Percentiles rank a stretch among this genome's conserved stretches.
These are phyloP conservation scores for Myotis brandtii DNA, from an alignment of 2,113 vertebrate genomes.

Conservation along the genomic window DNA sequence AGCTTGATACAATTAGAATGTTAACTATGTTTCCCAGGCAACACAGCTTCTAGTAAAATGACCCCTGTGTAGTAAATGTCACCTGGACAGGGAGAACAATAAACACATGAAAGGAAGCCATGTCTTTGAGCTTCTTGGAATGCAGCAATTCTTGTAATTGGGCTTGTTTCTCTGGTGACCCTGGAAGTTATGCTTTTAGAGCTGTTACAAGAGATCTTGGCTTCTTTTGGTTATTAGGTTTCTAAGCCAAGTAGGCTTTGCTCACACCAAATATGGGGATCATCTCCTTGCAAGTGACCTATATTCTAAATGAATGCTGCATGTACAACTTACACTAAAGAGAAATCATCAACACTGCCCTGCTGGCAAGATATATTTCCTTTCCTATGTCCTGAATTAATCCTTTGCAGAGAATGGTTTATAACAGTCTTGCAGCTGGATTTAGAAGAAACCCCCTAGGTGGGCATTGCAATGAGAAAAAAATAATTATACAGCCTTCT, in stretches of 20 bases:
- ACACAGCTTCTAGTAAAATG: neutral
- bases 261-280: neutral
- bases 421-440: neutral
- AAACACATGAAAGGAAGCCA: neutral
- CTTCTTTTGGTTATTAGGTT: neutral
- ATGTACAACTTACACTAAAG: neutral
- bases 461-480: neutral
- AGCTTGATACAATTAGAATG: neutral
- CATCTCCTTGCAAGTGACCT: neutral
- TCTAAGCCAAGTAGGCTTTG: neutral
- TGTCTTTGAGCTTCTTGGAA: neutral
- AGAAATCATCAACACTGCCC: neutral
- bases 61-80: neutral
- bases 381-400: neutral
- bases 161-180: neutral
- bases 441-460: neutral
- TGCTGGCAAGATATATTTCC: neutral
- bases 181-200: neutral
- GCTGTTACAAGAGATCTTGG: neutral
- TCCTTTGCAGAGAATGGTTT: neutral
- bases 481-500: neutral
- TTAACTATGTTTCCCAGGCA: neutral
- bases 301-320: neutral
- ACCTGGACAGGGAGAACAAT: neutral
- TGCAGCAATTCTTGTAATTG: neutral